phyloP scores from a whole-genome alignment of 1,140 invertebrate genomes.

The Whitmania pigra region DNA sequence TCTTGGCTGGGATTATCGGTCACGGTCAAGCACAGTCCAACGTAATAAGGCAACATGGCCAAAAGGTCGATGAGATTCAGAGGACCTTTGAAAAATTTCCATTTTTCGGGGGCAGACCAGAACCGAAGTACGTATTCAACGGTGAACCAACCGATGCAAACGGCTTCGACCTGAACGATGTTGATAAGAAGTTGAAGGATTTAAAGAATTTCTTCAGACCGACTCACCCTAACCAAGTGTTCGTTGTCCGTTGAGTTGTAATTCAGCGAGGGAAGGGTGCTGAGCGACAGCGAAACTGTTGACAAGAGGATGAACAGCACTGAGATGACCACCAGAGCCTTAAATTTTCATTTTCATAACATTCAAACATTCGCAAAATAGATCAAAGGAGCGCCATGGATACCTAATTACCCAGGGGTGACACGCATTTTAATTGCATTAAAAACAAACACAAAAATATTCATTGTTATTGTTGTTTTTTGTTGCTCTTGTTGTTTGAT shows the following conservation, averaged over 20 bases:
- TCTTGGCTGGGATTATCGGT: conserved; percentile 42
- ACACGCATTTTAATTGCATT: too few relatives aligned
- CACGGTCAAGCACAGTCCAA: conserved; percentile 39
- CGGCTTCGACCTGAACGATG: conserved; percentile 56
- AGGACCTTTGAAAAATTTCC: conserved; percentile 97
- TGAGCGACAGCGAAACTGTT: conserved; percentile 85
- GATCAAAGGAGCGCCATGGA: too few relatives aligned
- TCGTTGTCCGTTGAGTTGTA: conserved; percentile 13
- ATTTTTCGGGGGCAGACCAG: conserved; percentile 95
- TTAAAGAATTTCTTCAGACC: background rate
- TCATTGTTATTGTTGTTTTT: too few relatives aligned
- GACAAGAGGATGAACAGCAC: conserved; percentile 95
- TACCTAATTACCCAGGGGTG: too few relatives aligned
- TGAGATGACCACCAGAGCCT: conserved; percentile 93
- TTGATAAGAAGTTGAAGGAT: background rate
- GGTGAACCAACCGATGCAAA: conserved; percentile 99
- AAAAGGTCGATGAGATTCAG: conserved; percentile 96
- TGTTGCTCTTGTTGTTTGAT: too few relatives aligned
- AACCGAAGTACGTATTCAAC: conserved; percentile 94
- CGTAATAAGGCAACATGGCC: conserved; percentile 91
- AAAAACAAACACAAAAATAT: too few relatives aligned
- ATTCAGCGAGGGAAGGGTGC: conserved; percentile 82
- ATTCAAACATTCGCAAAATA: too few relatives aligned
- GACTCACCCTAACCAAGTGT: conserved; percentile 4
- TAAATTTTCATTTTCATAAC: conserved; percentile 32